phyloP scores from a whole-genome alignment of 2,888 invertebrate species.

The Scelioninae gen. 1 region DNA sequence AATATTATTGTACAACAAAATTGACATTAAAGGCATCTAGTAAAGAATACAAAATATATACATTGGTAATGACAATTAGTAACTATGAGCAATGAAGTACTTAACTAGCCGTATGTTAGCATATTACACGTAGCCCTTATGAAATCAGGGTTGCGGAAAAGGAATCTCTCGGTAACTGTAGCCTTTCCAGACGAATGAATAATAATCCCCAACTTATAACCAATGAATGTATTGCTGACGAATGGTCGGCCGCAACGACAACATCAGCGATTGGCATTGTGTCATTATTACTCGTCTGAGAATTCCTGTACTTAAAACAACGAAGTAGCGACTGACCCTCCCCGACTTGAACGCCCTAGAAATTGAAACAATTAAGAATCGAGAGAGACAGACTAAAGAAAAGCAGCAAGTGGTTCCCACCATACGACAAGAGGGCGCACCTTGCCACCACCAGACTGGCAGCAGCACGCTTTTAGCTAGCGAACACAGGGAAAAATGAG shows the following conservation, averaged over 20 bases:
- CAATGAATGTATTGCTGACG: constrained; percentile 58
- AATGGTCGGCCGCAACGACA: constrained; percentile 66
- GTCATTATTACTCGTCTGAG: constrained; percentile 63
- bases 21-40: no score
- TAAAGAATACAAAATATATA: background rate
- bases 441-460: constrained; percentile 74
- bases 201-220: constrained; percentile 75
- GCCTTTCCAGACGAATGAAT: constrained; percentile 83
- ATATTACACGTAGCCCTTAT: constrained; percentile 70
- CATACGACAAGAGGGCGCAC: constrained; percentile 76
- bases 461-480: constrained; percentile 58
- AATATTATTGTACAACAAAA: no score
- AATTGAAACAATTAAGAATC: constrained; percentile 11
- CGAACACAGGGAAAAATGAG: constrained; percentile 43
- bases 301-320: constrained; percentile 81
- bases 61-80: constrained; percentile 77
- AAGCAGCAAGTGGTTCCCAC: constrained; percentile 83
- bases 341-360: constrained; percentile 9
- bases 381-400: constrained; percentile 59
- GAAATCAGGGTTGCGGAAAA: constrained; percentile 71
- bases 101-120: constrained; percentile 82
- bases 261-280: constrained; percentile 69
- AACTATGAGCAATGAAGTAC: constrained; percentile 81
- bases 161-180: constrained; percentile 79
- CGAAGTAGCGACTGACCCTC: constrained; percentile 63